Base-by-base conservation (phyloP, 2,797 vertebrate species). In the Crypturellus tataupa region DNA sequence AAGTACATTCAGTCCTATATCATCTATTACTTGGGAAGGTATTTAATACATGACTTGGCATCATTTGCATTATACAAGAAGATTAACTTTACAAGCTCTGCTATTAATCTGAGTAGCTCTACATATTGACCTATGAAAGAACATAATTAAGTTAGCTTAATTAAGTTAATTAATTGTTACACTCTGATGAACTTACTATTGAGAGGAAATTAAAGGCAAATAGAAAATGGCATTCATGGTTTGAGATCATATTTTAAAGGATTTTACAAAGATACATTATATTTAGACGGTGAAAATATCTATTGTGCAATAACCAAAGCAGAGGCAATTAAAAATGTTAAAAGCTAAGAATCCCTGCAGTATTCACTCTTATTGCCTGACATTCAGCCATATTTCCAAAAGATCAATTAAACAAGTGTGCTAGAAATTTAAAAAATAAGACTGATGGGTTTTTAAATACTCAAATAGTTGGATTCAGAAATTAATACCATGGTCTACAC, bases 121-220 rank as follows among this genome's bases (percentile, higher is more conserved):
- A 97, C 96, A 96, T 97, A 98, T 97, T 98, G 98, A 99, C 98
- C 98, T 98, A 98, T 97, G 97, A 98, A 98, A 98, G 97, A 97
- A 97, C 97, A 97, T 98, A 98, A 98, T 99, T 98, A 98, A 98
- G 97, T 98, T 98, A 98, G 97, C 97, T 97, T 99, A 98, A 99
- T 99, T 98, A 98, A 98, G 97, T 98, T 98, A 98, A 98, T 98
- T 98, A 98, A 98, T 98, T 98, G 98, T 98, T 98, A 98, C 97
- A 98, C 98, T 98, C 97, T 97, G 97, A 97, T 98, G 97, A 97
- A 97, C 98, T 98, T 98, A 97, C 97, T 98, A 97, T 97, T 97
- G 97, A 93, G 95, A 98, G 95, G 97, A 98, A 98, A 98, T 98
- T 98, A 98, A 98, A 98, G 95, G 98, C 97, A 98, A 98, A 98